Base-by-base conservation (phyloP, 2,888 invertebrate species). In the Dione vanillae region DNA sequence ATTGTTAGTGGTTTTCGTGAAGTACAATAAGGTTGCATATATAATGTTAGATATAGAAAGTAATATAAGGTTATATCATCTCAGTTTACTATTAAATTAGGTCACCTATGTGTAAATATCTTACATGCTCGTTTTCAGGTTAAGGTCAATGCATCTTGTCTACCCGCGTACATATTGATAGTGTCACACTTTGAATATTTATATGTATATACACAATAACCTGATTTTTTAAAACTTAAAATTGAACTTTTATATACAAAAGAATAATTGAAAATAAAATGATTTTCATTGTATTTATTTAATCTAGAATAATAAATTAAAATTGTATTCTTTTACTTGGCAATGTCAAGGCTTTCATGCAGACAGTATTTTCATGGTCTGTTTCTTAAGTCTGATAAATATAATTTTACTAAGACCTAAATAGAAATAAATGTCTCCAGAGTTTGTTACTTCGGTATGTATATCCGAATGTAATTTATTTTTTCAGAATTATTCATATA, bases 81-180 rank as follows among this genome's bases (percentile, higher is more conserved):
- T 62, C 45, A 6, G 9, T 49, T 43, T 27, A 43, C 40, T 41
- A 43, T 20, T 41, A 68, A 75, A 75, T 76, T 75, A 66, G 76
- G 76, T 76, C 75, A 76, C 52, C 20, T 20, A 54, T 67, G 71
- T 72, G 58, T 47, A 64, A 56, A 58, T 72, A 75, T 72, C 72
- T 70, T 69, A 40, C 35, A 51, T 64, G 65, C 62, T 62, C 54
- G 70, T 75, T 74, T 74, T 71, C 72, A 74, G 76, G 75, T 75
- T 70, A 76, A 76, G 75, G 76, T 74, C 61, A 71, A 73, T 70
- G 69, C 70, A 72, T 74, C 72, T 72, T 68, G 56, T 56, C 52
- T 62, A 49, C 11, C 35, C 62, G 54, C 61, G 66, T 67, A 74
- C 67, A 73, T 67, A 73, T 65, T 62, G 69, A 73, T 65, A 70